Evolutionary conservation across 2,113 vertebrate species (phyloP).

Genomic region (Vulpes ferrilata): DNA sequence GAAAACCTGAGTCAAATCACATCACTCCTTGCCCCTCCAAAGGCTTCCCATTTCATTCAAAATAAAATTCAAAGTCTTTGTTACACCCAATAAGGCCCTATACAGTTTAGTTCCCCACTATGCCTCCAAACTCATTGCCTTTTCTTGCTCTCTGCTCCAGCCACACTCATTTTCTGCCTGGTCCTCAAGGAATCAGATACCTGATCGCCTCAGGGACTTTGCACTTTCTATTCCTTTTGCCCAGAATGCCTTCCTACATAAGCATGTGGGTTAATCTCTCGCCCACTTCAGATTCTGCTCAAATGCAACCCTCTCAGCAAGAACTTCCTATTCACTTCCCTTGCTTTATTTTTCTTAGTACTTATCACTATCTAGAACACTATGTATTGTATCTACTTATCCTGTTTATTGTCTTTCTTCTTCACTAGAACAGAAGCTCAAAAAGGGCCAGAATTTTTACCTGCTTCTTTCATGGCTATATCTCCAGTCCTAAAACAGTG

Average conservation of each 20-base stretch:
- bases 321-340: neutral
- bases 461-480: neutral
- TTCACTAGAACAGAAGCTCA: neutral
- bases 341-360: neutral
- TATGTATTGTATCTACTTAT: neutral
- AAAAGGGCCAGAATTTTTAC: neutral
- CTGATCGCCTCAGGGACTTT: neutral
- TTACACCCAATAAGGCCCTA: neutral
- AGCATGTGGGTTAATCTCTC: neutral
- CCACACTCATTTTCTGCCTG: neutral
- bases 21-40: neutral
- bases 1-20: neutral
- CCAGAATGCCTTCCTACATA: neutral
- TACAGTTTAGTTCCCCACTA: neutral
- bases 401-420: neutral
- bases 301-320: neutral
- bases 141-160: neutral
- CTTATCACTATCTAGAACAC: neutral
- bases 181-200: neutral
- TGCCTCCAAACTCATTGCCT: neutral
- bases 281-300: neutral
- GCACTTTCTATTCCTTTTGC: neutral
- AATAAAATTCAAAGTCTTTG: neutral
- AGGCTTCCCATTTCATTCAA: neutral
- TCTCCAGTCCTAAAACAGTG: neutral